Base-by-base conservation (phyloP, 2,797 vertebrate species). In the Trematomus bernacchii region DNA sequence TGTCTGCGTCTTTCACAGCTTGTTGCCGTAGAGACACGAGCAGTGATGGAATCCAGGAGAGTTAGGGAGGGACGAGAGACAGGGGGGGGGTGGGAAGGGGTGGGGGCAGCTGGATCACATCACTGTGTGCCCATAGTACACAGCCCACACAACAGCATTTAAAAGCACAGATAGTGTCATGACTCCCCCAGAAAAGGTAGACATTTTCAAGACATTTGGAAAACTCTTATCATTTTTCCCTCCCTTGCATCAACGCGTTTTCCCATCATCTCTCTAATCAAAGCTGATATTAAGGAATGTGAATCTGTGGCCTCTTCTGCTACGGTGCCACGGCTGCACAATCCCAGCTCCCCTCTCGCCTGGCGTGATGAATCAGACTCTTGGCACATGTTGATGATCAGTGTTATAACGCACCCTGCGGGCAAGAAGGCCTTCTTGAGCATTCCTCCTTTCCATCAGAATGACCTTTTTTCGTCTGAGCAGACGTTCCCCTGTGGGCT, bases 31-130 rank as follows among this genome's bases (percentile, higher is more conserved):
- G 94, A 86, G 91, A 94, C 83, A n/a, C 64, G 51, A 77, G 73
- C 85, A 59, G 83, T 94, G 95, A 95, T 93, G 89, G 92, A 95
- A 92, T 94, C 93, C 93, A 95, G 94, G 91, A 91, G 87, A 80
- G 83, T 6, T 57, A 65, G 83, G 92, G 89, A 86, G 85, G 69
- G 80, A 84, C 2, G 62, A 55, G 68, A 83, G 86, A 37, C 61
- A 65, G 59, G 65, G 46, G 61, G 27, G 66, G 48, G 61, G 3
- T 66, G 80, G 57, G 61, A 43, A 11, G 1, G 54, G 69, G 66
- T 10, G 71, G 65, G 79, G 85, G 77, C 82, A 76, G 86, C 78
- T 91, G 84, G 85, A 80, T 82, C 85, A 46, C 84, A 91, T 92
- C 86, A 71, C 69, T 10, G 67, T 43, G 21, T 91, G 85, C 73